Percentiles rank a stretch among this genome's conserved stretches.
These are phyloP conservation scores for Metacarcinus magister DNA, from an alignment of 2,888 invertebrate genomes.

Conservation along the genomic window DNA sequence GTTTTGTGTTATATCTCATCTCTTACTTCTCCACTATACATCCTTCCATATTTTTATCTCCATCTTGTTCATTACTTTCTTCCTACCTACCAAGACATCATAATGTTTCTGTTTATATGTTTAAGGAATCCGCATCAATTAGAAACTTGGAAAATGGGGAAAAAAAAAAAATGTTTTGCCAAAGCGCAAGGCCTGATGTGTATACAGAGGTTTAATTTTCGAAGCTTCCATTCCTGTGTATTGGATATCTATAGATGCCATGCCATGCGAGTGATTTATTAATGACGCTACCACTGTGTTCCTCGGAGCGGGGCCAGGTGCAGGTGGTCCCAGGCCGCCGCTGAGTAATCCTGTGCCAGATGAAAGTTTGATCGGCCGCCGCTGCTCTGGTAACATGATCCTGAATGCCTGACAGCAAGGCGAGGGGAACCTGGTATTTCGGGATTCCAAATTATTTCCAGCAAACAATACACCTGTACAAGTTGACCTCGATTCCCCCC, in stretches of 20 bases:
- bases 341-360: not conserved
- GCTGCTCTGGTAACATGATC: not conserved
- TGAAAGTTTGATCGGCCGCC: slow-evolving; percentile 35
- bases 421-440: not conserved
- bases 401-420: not conserved
- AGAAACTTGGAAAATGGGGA: no score
- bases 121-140: not conserved
- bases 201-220: not conserved
- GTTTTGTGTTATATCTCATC: not conserved
- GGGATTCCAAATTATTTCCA: slow-evolving; percentile 18
- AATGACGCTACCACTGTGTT: not conserved
- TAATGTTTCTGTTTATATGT: not conserved
- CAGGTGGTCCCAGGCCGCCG: not conserved
- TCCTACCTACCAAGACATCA: not conserved
- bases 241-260: not conserved
- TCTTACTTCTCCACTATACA: not conserved
- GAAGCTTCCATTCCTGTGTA: not conserved
- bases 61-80: not conserved
- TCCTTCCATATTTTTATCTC: not conserved
- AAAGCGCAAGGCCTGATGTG: no score
- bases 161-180: no score
- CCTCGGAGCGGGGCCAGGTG: not conserved
- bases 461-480: slow-evolving; percentile 7
- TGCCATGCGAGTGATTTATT: not conserved
- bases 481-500: not conserved